Evolutionary conservation across 2,113 vertebrate species (phyloP), one percentile per base, ranked within the genome.

Genomic region (Prolemur simus): DNA sequence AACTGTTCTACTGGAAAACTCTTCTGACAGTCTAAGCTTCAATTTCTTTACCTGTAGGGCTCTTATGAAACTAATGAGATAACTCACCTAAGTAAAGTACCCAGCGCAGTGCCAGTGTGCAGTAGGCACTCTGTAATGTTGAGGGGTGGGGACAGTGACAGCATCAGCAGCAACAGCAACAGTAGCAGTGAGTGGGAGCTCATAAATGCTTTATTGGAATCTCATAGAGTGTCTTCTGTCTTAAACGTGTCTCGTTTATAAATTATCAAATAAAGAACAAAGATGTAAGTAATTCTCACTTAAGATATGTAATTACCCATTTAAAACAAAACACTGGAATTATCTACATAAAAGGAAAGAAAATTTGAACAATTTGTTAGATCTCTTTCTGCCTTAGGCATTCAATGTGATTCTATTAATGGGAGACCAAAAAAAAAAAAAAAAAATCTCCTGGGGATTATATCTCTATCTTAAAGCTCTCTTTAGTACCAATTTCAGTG

Each of bases 241-340:
- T 63, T 68, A 74, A 83, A 60, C 17, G 7, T 63, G 47, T 74
- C 66, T 89, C 14, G 10, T 78, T 56, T 76, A 42, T 71, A 81
- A 71, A 20, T 71, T 47, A 88, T 86, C 60, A 96, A 89, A 85
- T 85, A n/a, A 92, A 94, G 82, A 95, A 87, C 34, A 95, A 95
- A 87, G 78, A 73, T 20, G 17, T 52, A 82, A 94, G 25, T 84
- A 92, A 93, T 94, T 89, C 52, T 96, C 68, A 78, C 20, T 60
- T 81, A 68, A 91, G 66, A 89, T 69, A 78, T 64, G 42, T 45
- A 97, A 94, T 93, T 80, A 93, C 7, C 29, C 68, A 56, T 93
- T 91, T 95, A 85, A 96, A 90, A 87, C 27, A 94, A 97, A 96
- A 91, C 29, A 58, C 54, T 93, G 71, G 21, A 91, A 91, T 86